phyloP scores from a whole-genome alignment of 2,797 vertebrate genomes.

The Melanotaenia pygmaea region DNA sequence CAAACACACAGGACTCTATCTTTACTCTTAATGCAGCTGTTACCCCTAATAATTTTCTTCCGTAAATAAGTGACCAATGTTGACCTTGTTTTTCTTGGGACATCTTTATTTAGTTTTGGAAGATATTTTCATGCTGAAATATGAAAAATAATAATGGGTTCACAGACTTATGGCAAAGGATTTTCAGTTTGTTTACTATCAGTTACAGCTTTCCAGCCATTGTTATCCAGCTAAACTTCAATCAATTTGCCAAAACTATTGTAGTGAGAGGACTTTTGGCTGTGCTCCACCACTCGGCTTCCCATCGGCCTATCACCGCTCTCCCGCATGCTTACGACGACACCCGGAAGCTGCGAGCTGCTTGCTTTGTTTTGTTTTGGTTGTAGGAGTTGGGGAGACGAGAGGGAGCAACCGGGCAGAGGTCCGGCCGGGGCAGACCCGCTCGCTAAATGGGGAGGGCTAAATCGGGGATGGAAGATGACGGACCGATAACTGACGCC shows the following conservation, averaged over 20 bases:
- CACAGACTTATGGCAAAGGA: background rate
- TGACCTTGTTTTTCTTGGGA: background rate
- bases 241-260: background rate
- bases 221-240: background rate
- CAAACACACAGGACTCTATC: background rate
- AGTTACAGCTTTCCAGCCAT: background rate
- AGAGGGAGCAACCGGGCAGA: constrained; percentile 18
- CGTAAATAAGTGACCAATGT: background rate
- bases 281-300: constrained; percentile 32
- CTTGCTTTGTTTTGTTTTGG: constrained; percentile 80
- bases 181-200: background rate
- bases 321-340: constrained; percentile 46
- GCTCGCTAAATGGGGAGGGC: constrained; percentile 70
- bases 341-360: constrained; percentile 80
- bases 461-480: constrained; percentile 80
- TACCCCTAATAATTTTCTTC: background rate
- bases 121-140: background rate
- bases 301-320: constrained; percentile 56
- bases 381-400: constrained; percentile 64
- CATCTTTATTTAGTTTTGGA: background rate
- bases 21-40: background rate
- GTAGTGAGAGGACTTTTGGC: background rate
- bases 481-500: constrained; percentile 66
- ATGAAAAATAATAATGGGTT: background rate
- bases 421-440: constrained; percentile 24